phyloP scores from a whole-genome alignment of 2,888 invertebrate genomes.

The Tenthredo amoena region DNA sequence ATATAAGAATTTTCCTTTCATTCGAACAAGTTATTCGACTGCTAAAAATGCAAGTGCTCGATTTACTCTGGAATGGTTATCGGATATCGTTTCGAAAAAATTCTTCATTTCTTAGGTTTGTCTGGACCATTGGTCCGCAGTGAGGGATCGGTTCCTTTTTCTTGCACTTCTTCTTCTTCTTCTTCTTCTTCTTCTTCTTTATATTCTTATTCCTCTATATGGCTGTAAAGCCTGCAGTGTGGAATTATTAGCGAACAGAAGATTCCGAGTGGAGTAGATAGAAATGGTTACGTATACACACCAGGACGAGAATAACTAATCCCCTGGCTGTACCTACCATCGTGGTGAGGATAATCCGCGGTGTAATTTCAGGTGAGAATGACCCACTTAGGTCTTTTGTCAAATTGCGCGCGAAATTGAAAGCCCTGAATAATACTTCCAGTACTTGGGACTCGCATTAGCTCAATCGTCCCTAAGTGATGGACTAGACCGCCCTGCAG shows the following conservation, averaged over 20 bases:
- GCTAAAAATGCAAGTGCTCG: background rate
- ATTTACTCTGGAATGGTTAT: background rate
- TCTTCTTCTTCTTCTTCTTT: background rate
- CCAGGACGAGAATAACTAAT: conserved; percentile 37
- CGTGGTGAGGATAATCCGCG: conserved; percentile 71
- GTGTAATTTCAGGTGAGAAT: conserved; percentile 71
- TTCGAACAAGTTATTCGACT: background rate
- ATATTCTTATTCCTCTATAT: background rate
- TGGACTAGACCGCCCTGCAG: conserved; percentile 28
- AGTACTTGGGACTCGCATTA: conserved; percentile 8
- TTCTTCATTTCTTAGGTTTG: background rate
- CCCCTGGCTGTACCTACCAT: background rate
- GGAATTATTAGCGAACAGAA: background rate
- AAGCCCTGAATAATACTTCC: background rate
- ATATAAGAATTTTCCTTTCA: background rate
- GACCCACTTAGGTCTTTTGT: conserved; percentile 54
- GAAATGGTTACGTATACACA: background rate
- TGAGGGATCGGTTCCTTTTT: background rate
- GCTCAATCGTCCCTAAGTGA: conserved; percentile 45
- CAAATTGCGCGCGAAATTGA: conserved; percentile 49
- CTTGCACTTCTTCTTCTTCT: background rate
- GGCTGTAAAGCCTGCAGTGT: background rate
- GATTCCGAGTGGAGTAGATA: background rate
- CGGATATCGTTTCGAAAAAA: background rate
- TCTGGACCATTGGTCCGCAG: background rate